Evolutionary conservation across 53 echinoderm and acorn worm species (phyloP).

Genomic region (Crossaster papposus): DNA sequence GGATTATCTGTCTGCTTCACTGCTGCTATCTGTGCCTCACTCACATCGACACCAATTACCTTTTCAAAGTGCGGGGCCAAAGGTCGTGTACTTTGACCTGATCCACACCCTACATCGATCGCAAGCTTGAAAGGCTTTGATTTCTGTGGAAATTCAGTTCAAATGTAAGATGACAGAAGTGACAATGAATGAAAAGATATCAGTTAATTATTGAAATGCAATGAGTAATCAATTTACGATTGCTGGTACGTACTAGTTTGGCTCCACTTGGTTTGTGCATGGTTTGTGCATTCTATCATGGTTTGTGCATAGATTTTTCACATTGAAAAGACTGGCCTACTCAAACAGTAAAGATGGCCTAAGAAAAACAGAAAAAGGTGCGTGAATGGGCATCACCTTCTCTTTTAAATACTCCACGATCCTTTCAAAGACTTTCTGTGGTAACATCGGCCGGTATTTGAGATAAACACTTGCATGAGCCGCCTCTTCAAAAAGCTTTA

Average conservation of each 20-base stretch:
- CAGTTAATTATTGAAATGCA: too few species aligned
- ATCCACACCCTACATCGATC: conserved; percentile 49
- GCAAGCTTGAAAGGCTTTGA: conserved; percentile 62
- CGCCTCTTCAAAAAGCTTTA: conserved; percentile 60
- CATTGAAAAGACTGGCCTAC: too few species aligned
- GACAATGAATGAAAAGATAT: too few species aligned
- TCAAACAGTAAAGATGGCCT: background rate
- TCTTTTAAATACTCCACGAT: conserved; percentile 54
- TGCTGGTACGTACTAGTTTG: too few species aligned
- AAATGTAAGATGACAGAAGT: too few species aligned
- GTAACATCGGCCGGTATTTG: conserved; percentile 63
- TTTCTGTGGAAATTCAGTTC: conserved; percentile 18
- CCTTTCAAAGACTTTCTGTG: conserved; percentile 50
- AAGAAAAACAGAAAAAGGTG: background rate
- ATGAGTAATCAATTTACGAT: too few species aligned
- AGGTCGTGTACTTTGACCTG: conserved; percentile 53
- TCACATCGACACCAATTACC: conserved; percentile 59
- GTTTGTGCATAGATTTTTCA: too few species aligned
- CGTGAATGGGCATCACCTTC: conserved; percentile 46
- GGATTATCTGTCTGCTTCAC: background rate
- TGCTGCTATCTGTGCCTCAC: conserved; percentile 37
- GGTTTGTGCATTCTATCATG: too few species aligned
- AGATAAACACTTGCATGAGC: conserved; percentile 53
- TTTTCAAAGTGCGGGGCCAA: conserved; percentile 58
- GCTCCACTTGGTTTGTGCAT: too few species aligned